Evolutionary conservation across 2,888 invertebrate species (phyloP).

Genomic region (Drosophila suboccidentalis): DNA sequence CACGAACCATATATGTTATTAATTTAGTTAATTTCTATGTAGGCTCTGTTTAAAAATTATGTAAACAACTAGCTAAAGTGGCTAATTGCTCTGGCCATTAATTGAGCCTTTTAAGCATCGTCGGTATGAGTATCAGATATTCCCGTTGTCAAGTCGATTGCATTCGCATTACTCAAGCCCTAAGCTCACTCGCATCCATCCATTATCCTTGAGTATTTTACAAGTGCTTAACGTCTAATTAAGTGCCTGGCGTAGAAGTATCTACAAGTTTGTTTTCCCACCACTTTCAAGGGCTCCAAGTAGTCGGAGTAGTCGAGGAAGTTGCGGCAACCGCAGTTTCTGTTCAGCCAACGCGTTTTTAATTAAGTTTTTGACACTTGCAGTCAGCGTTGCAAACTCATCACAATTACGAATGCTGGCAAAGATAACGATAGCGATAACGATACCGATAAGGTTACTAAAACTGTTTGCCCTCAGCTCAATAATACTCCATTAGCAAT

Average conservation of each 20-base stretch:
- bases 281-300: constrained; percentile 49
- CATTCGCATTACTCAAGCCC: constrained; percentile 49
- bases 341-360: constrained; percentile 68
- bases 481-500: constrained; percentile 13
- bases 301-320: constrained; percentile 26
- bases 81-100: constrained; percentile 38
- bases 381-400: constrained; percentile 32
- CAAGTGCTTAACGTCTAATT: constrained; percentile 82
- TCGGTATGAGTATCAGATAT: constrained; percentile 13
- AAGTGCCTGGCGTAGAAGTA: constrained; percentile 73
- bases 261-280: constrained; percentile 64
- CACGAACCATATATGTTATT: constrained; percentile 54
- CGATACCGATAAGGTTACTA: background rate
- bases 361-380: constrained; percentile 80
- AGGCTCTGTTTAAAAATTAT: constrained; percentile 32
- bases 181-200: constrained; percentile 52
- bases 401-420: constrained; percentile 17
- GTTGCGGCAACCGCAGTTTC: constrained; percentile 33
- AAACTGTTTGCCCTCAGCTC: constrained; percentile 3
- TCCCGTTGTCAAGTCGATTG: constrained; percentile 31
- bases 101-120: constrained; percentile 2
- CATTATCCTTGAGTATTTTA: constrained; percentile 79
- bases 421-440: constrained; percentile 23
- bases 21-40: constrained; percentile 60
- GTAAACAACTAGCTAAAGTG: constrained; percentile 15